Base-by-base conservation (phyloP, 37 sponge, comb jelly and placozoan genomes). In the Diacarnus erythraeanus region DNA sequence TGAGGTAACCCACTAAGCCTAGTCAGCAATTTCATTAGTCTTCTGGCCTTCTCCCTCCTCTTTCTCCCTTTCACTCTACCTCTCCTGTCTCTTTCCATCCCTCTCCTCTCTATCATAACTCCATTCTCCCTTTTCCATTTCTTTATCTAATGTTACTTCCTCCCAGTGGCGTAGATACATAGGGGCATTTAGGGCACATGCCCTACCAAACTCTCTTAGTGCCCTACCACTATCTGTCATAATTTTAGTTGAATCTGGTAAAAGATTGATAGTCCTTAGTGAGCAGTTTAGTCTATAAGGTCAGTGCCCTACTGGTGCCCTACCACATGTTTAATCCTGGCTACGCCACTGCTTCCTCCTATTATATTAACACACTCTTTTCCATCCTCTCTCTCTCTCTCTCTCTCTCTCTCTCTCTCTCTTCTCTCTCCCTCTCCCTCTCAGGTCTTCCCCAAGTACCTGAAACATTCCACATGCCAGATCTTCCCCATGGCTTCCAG, bases 401-500 rank as follows among this genome's bases (percentile, higher is more conserved):
- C 64, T 38, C 37, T 63, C 64, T 9, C 66, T 39, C 41, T 26
- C 72, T 42, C 44, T 72, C 44, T 40, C 72, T 72, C 51, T 60
- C 23, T 25, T 9, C 69, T 20, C 37, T 38, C 26, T 5, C 39
- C 42, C 56, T 27, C 15, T 23, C 65, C n/a, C 65, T 25, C 15
- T 8, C 65, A 23, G 27, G 27, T 23, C 65, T 64, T 27, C 30
- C 65, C n/a, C 26, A 26, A 33, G 25, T 57, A 91, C 92, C 82
- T 87, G 84, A 91, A 91, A 57, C 92, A 91, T 1, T 77, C 67
- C 40, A 79, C 54, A 75, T 91, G 92, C 92, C 92, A 91, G 10
- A 57, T 36, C 38, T 74, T 83, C 5, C 77, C 80, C 92, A 91
- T 86, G 31, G 92, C 92, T 30, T 88, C 88, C 10, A 88, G 72